Conservation (phyloP, 2,888 invertebrate genomes). For the Chalcosyrphus nemorum region DNA sequence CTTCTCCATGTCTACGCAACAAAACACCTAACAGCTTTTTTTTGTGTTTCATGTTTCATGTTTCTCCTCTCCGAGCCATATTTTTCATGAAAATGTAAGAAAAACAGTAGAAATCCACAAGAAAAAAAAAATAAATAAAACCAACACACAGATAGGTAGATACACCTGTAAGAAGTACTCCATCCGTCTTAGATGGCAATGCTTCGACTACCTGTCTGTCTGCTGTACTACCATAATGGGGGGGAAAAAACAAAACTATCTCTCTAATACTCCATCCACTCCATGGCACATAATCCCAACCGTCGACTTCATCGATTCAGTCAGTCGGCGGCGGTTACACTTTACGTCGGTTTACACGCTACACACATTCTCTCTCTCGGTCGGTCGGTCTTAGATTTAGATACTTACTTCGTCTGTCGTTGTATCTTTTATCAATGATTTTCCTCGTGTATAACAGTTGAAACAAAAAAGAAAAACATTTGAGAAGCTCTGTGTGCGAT, state of each 20-base stretch:
- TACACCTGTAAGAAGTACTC: constrained; percentile 58
- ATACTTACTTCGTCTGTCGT: no score
- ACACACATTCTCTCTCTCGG: no score
- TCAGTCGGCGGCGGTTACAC: constrained; percentile 63
- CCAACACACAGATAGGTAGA: constrained; percentile 25
- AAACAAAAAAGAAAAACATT: constrained; percentile 40
- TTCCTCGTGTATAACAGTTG: constrained; percentile 55
- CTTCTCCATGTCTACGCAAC: constrained; percentile 40
- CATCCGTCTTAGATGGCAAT: constrained; percentile 47
- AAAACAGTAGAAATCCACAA: constrained; percentile 55
- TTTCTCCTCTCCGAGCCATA: constrained; percentile 27
- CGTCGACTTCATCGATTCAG: constrained; percentile 70
- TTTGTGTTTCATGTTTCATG: no score
- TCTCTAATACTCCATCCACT: constrained; percentile 20
- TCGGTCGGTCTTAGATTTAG: constrained; percentile 36
- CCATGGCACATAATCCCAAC: constrained; percentile 57
- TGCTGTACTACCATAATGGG: constrained; percentile 40
- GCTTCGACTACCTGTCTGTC: constrained; percentile 50
- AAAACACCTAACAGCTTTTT: constrained; percentile 56
- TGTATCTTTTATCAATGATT: constrained; percentile 46
- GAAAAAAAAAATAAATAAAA: constrained; percentile 28
- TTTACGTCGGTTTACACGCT: constrained; percentile 68
- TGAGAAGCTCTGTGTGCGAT: constrained; percentile 62
- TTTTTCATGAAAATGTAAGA: constrained; percentile 38
- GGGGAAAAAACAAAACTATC: constrained; percentile 61